Percentiles rank a stretch among this genome's conserved stretches.
phyloP scores from a whole-genome alignment of 2,113 vertebrate genomes.

The Rhabdomys dilectus region DNA sequence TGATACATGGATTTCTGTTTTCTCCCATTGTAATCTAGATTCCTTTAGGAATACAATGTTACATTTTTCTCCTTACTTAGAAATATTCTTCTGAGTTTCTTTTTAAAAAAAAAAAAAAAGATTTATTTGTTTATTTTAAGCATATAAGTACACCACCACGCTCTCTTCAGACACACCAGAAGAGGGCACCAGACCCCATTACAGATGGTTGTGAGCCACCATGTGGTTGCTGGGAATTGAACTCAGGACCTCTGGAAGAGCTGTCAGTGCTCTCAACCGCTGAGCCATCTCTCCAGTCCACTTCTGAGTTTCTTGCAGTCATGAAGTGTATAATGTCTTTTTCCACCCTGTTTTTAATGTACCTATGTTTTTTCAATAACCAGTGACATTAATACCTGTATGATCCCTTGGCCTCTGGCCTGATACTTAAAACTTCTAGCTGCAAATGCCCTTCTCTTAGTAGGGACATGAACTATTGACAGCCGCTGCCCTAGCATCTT shows the following conservation, averaged over 20 bases:
- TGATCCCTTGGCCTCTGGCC: constrained; percentile 29
- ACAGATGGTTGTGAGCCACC: no score
- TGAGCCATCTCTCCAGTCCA: no score
- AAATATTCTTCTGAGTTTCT: constrained; percentile 38
- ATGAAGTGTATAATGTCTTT: constrained; percentile 9
- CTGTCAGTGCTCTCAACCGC: no score
- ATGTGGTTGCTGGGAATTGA: no score
- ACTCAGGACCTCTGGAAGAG: no score
- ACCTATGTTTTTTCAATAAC: constrained; percentile 19
- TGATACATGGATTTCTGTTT: constrained; percentile 39
- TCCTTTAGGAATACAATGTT: constrained; percentile 55
- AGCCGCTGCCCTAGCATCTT: constrained; percentile 19
- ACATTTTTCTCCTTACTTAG: constrained; percentile 1
- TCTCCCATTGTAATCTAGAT: not conserved
- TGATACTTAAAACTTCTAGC: constrained; percentile 63
- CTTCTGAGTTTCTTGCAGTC: constrained; percentile 26
- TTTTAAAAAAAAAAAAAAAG: no score
- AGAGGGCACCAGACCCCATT: no score
- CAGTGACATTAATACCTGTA: constrained; percentile 1
- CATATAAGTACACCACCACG: no score
- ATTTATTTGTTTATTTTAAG: no score
- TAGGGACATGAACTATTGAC: constrained; percentile 9
- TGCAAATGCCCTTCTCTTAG: constrained; percentile 42
- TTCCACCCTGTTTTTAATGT: constrained; percentile 4
- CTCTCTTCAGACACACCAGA: no score